Evolutionary conservation across 2,797 vertebrate species (phyloP).

Genomic region (Rachycentron canadum): DNA sequence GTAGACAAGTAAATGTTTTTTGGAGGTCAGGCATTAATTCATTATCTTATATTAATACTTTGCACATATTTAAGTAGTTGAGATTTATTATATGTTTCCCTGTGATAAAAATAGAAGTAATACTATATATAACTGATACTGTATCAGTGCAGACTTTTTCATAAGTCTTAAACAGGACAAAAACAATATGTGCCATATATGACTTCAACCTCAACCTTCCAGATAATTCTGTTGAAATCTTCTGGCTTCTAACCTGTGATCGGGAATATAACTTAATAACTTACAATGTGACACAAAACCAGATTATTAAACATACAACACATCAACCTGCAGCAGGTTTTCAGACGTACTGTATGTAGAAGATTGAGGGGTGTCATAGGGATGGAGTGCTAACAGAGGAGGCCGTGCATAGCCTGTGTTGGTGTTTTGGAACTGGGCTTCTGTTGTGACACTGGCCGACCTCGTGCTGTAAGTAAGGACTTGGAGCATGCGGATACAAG

Average conservation of each 20-base stretch:
- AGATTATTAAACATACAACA: background rate
- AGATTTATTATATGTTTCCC: background rate
- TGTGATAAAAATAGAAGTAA: background rate
- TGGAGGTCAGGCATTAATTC: background rate
- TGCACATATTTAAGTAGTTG: background rate
- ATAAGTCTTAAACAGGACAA: too few species aligned
- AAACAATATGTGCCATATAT: background rate
- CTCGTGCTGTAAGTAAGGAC: constrained; percentile 54
- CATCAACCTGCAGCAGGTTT: constrained; percentile 13
- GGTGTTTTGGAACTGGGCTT: constrained; percentile 34
- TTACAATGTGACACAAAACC: background rate
- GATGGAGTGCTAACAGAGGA: constrained; percentile 32
- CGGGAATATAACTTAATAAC: background rate
- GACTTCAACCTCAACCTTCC: too few species aligned
- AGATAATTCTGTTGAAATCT: background rate
- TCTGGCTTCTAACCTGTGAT: background rate
- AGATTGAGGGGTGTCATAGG: constrained; percentile 18
- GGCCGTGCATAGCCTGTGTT: constrained; percentile 8
- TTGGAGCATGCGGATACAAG: constrained; percentile 49
- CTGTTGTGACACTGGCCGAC: constrained; percentile 59
- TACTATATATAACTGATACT: background rate
- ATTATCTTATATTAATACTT: background rate
- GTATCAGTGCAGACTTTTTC: too few species aligned
- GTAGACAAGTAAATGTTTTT: background rate
- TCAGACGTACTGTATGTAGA: constrained; percentile 13